Percentiles rank a stretch among this genome's conserved stretches.
These are phyloP conservation scores for Sandelia bainsii DNA, from an alignment of 2,797 vertebrate species.

Conservation along the genomic window DNA sequence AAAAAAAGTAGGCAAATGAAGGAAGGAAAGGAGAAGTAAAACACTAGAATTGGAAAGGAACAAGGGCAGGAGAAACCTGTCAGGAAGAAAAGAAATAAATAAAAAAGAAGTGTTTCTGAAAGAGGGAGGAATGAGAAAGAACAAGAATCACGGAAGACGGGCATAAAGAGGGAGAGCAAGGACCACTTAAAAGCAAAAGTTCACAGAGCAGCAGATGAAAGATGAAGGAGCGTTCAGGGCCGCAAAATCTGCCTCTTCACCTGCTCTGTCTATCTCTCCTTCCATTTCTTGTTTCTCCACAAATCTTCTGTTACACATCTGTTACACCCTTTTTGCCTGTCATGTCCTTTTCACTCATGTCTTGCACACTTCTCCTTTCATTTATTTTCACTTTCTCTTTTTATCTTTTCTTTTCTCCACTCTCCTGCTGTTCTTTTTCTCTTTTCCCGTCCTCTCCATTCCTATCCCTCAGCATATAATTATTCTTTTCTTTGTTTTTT, in stretches of 20 bases:
- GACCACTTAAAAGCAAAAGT: slow-evolving; percentile 12
- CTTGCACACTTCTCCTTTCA: background rate
- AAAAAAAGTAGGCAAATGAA: no score
- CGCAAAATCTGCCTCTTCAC: slow-evolving; percentile 3
- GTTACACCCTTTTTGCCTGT: background rate
- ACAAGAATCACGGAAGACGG: background rate
- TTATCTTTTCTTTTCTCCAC: background rate
- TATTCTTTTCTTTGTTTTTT: slow-evolving; percentile 1
- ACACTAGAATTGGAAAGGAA: background rate
- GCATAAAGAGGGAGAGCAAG: background rate
- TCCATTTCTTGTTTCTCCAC: slow-evolving; percentile 14
- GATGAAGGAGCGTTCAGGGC: slow-evolving; percentile 9
- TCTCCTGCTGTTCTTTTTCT: background rate
- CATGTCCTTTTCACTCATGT: background rate
- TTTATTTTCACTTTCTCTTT: background rate
- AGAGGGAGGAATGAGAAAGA: background rate
- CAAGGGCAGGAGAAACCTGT: background rate
- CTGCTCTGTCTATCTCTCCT: background rate
- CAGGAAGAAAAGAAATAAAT: no score
- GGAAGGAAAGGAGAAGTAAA: background rate
- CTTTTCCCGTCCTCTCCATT: background rate
- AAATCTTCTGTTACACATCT: slow-evolving; percentile 1
- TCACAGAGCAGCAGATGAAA: slow-evolving; percentile 36
- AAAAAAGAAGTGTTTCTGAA: background rate
- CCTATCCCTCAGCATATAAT: background rate